Evolutionary conservation across 2,888 invertebrate species (phyloP).

Genomic region (Lamproptera curius): DNA sequence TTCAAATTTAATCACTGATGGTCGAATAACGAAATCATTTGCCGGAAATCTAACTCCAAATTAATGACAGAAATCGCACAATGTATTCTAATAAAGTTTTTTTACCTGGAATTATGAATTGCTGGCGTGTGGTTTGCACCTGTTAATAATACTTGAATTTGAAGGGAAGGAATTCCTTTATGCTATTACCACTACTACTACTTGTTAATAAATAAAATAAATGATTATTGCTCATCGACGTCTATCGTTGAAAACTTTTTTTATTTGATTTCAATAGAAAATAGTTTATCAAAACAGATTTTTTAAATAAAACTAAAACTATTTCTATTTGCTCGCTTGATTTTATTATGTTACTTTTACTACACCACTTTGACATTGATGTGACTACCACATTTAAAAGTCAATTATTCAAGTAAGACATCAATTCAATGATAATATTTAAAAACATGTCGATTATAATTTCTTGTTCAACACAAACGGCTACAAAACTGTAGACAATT

Average conservation of each 20-base stretch:
- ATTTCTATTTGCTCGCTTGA: too few species aligned
- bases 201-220: neutral
- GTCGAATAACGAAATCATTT: conserved; percentile 63
- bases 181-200: neutral
- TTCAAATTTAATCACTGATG: conserved; percentile 29
- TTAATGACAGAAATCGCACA: conserved; percentile 74
- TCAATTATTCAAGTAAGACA: neutral
- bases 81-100: conserved; percentile 69
- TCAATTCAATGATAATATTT: neutral
- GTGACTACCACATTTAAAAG: neutral
- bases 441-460: neutral
- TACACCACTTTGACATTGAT: too few species aligned
- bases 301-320: too few species aligned
- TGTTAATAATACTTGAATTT: conserved; percentile 18
- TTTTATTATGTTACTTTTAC: too few species aligned
- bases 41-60: conserved; percentile 73
- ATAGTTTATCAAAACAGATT: neutral
- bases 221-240: neutral
- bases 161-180: neutral
- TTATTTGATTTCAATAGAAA: neutral
- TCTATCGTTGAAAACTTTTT: neutral
- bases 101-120: conserved; percentile 70
- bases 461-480: neutral
- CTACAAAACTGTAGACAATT: neutral
- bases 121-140: conserved; percentile 37